phyloP scores from a whole-genome alignment of 2,113 vertebrate genomes.

The Carassius carassius region DNA sequence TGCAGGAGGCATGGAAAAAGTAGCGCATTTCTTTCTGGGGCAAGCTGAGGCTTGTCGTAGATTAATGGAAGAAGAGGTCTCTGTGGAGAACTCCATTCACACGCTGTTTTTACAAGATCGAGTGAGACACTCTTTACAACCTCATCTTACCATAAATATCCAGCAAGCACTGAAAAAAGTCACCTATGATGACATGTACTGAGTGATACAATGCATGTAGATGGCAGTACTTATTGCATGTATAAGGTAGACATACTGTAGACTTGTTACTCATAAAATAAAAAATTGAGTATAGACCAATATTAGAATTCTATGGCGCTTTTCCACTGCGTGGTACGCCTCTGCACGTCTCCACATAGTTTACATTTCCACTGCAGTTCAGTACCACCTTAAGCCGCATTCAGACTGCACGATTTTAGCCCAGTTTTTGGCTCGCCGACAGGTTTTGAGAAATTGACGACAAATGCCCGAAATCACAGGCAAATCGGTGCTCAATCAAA shows the following conservation, averaged over 20 bases:
- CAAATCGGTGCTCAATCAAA: fast-evolving
- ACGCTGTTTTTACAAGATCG: slow-evolving; percentile 23
- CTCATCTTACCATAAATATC: slow-evolving; percentile 22
- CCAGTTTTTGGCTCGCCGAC: too few species aligned
- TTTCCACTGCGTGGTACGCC: too few species aligned
- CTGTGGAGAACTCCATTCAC: slow-evolving; percentile 33
- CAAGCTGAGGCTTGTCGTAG: slow-evolving; percentile 66
- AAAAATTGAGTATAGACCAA: too few species aligned
- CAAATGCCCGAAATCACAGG: fast-evolving
- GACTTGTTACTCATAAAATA: too few species aligned
- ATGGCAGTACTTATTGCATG: not conserved
- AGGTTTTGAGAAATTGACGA: fast-evolving
- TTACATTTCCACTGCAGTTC: too few species aligned
- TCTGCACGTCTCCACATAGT: too few species aligned
- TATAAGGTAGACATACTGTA: not conserved
- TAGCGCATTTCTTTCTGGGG: slow-evolving; percentile 26
- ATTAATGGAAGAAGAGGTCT: slow-evolving; percentile 56
- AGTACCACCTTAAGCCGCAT: too few species aligned
- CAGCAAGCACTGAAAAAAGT: slow-evolving; percentile 1
- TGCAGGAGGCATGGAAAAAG: slow-evolving; percentile 34
- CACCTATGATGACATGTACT: not conserved
- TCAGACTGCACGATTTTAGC: too few species aligned
- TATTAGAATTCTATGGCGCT: too few species aligned
- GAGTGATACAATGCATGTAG: not conserved
- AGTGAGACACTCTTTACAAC: not conserved